A percentile compares a stretch with the other conserved stretches of the same genome.
phyloP scores from a whole-genome alignment of 2,113 vertebrate genomes.

The Ictidomys tridecemlineatus region DNA sequence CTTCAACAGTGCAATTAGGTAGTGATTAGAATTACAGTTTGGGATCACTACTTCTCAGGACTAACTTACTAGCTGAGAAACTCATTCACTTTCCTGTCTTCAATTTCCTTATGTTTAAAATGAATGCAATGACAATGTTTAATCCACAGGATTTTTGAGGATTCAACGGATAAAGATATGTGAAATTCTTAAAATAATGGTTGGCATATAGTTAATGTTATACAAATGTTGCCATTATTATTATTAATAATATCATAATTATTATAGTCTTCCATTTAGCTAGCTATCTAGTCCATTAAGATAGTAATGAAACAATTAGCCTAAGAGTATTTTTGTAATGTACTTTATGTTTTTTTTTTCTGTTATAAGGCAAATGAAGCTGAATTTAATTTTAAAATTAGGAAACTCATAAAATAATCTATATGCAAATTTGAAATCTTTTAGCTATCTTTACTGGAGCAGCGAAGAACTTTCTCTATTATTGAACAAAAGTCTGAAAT shows the following conservation, averaged over 20 bases:
- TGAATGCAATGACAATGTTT: background rate
- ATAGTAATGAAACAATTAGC: background rate
- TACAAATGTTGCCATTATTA: background rate
- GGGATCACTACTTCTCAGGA: background rate
- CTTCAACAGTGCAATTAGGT: background rate
- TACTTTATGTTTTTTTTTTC: background rate
- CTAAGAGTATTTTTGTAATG: background rate
- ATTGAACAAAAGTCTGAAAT: background rate
- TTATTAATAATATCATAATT: background rate
- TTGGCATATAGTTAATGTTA: background rate
- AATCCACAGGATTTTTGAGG: background rate
- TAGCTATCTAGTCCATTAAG: background rate
- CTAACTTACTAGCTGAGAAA: background rate
- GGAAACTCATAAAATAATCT: background rate
- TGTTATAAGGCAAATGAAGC: background rate
- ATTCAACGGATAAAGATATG: background rate
- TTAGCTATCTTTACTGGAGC: background rate
- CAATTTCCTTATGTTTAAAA: background rate
- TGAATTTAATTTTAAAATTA: background rate
- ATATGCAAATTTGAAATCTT: background rate
- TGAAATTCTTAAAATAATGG: constrained; percentile 19
- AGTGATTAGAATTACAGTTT: background rate
- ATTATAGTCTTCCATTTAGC: background rate
- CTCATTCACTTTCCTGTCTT: background rate
- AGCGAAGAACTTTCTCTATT: background rate